Evolutionary conservation across 2,797 vertebrate genomes (phyloP).

Genomic region (Glossophaga mutica): DNA sequence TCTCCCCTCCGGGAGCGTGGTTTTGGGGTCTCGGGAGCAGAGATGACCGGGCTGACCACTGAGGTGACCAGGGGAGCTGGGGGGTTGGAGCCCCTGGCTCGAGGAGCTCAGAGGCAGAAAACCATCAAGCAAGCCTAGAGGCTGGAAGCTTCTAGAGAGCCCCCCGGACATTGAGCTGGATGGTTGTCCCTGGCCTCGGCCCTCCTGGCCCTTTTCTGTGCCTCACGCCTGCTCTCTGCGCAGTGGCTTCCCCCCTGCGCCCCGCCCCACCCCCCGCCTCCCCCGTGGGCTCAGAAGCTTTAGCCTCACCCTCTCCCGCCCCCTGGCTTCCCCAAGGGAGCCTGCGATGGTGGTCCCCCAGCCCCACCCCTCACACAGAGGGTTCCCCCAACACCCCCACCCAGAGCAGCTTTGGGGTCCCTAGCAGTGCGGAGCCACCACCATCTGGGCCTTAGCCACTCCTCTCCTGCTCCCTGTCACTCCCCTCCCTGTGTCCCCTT

Average conservation of each 20-base stretch:
- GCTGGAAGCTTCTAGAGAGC: not conserved
- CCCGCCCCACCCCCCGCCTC: no score
- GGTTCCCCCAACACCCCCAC: not conserved
- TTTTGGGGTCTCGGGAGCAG: not conserved
- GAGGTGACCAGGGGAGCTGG: not conserved
- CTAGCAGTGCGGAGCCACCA: rapidly evolving
- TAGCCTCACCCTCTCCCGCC: not conserved
- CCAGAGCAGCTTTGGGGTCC: not conserved
- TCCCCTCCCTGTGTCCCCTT: rapidly evolving
- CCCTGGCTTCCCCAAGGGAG: not conserved
- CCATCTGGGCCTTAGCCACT: rapidly evolving
- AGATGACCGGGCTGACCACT: not conserved
- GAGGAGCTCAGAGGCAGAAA: not conserved
- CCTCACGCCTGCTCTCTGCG: not conserved
- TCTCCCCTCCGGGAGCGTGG: not conserved
- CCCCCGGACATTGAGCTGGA: not conserved
- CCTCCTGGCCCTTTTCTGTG: not conserved
- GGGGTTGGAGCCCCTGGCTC: not conserved
- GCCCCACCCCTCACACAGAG: not conserved
- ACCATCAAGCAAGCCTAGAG: slow-evolving; percentile 44
- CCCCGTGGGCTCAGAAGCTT: not conserved
- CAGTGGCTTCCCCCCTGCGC: not conserved
- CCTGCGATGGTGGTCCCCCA: no score
- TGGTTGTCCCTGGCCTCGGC: not conserved
- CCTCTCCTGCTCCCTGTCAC: not conserved